Evolutionary conservation across 1,140 invertebrate species (phyloP), one percentile per base, ranked within the genome.

Genomic region (Drosophila eugracilis): DNA sequence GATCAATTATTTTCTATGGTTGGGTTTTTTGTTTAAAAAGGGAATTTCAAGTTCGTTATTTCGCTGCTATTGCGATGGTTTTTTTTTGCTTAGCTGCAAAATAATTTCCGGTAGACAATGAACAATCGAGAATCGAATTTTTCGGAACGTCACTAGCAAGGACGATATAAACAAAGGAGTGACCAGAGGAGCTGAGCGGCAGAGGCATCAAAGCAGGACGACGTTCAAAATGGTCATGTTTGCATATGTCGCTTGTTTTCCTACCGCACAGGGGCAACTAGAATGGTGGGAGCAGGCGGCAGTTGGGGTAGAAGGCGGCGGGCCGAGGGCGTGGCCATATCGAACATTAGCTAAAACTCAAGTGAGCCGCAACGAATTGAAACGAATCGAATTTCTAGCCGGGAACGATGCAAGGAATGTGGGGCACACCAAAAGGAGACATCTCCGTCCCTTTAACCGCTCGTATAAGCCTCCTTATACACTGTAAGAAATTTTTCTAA

Each of bases 311-410:
- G 10, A 7, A n/a, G 22, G 36, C n/a, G 19, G 36, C 22, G 28
- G 42, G 60, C 26, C 22, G 59, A 39, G 81, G 80, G 81, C 81
- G 81, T 86, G 81, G 81, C 30, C 81, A 86, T 78, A 88, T 88
- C 80, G 81, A 88, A 78, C 81, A 86, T 86, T 88, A 86, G 81
- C 81, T 88, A 83, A 86, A 88, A 86, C 83, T 88, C 81, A 86
- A 88, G 83, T 86, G 81, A 86, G 83, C 70, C 78, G 81, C 83
- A 81, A 83, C 81, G 77, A 86, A 86, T 88, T 77, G 81, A 85
- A 86, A 78, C 74, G 74, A 77, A 83, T 62, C 67, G 67, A 80
- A 80, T 80, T 74, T 74, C 71, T 57, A 63, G 70, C 66, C 69
- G 36, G 54, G 67, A 59, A 60, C 73, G 63, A 70, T 39, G 59